These are phyloP conservation scores for Drosophila neocordata DNA, from an alignment of 1,140 invertebrate species.

Conservation along the genomic window DNA sequence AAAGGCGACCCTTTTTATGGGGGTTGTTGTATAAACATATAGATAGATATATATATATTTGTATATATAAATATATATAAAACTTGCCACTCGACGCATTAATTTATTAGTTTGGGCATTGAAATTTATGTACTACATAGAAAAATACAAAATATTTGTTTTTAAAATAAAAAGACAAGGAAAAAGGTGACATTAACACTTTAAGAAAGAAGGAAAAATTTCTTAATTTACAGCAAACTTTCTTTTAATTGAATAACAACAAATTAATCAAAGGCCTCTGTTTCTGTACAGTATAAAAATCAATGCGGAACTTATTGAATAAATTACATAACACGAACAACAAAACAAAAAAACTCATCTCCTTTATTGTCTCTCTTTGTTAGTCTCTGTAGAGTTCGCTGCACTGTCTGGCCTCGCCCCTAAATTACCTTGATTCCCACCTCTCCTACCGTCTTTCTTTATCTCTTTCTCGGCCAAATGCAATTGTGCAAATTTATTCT, in stretches of 20 bases:
- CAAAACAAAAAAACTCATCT: conserved; percentile 8
- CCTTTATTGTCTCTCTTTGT: conserved; percentile 21
- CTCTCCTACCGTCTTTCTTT: background rate
- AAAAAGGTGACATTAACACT: conserved; percentile 30
- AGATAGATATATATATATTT: too few relatives aligned
- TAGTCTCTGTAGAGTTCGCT: conserved; percentile 51
- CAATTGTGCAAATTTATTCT: conserved; percentile 76
- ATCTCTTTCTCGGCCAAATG: conserved; percentile 19
- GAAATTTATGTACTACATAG: conserved; percentile 63
- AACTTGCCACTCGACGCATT: conserved; percentile 59
- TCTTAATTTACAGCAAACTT: background rate
- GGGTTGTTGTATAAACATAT: conserved; percentile 13
- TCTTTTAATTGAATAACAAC: too few relatives aligned
- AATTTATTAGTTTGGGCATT: conserved; percentile 73
- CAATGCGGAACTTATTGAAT: conserved; percentile 49
- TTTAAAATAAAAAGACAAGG: conserved; percentile 47
- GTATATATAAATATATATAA: conserved; percentile 6
- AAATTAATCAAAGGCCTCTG: conserved; percentile 39
- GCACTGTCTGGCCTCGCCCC: conserved; percentile 26
- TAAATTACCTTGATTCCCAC: background rate
- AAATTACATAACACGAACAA: conserved; percentile 56
- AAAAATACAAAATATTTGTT: conserved; percentile 65
- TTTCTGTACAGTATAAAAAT: conserved; percentile 24
- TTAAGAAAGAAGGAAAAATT: background rate
- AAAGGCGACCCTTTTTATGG: conserved; percentile 53